A percentile compares a stretch with the other conserved stretches of the same genome.
phyloP scores from a whole-genome alignment of 2,888 invertebrate genomes.

The Panopea generosa region DNA sequence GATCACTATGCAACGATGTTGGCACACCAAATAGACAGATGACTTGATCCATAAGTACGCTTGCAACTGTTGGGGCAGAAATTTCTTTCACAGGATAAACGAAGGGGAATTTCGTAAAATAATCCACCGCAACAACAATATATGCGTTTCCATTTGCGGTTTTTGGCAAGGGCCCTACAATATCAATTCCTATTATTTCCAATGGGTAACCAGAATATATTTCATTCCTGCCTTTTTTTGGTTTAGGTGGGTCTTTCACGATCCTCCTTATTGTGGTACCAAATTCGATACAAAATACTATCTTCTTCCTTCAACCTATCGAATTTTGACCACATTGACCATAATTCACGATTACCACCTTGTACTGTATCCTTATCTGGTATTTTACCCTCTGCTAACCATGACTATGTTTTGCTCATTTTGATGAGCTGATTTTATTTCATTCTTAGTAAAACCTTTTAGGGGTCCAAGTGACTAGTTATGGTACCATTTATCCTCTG shows the following conservation, averaged over 20 bases:
- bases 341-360: constrained; percentile 8
- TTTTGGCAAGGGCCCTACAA: constrained; percentile 11
- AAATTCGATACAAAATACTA: constrained; percentile 2
- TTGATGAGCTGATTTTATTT: no score
- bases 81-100: constrained; percentile 4
- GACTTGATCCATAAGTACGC: constrained; percentile 8
- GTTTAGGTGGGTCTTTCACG: constrained; percentile 3
- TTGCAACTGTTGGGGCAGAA: neutral
- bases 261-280: neutral
- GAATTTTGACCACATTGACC: constrained; percentile 20
- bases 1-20: neutral
- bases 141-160: neutral
- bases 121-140: constrained; percentile 6
- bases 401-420: neutral
- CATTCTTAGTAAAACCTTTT: no score
- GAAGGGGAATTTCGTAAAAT: constrained; percentile 14
- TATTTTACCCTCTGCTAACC: neutral
- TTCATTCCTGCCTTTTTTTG: neutral
- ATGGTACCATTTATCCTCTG: no score
- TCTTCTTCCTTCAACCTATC: no score
- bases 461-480: no score
- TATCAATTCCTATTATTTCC: constrained; percentile 18
- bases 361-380: neutral
- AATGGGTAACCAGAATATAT: constrained; percentile 8
- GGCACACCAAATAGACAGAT: constrained; percentile 16